Base-by-base conservation (phyloP, 1,140 invertebrate genomes). In the Chironomus tepperi region DNA sequence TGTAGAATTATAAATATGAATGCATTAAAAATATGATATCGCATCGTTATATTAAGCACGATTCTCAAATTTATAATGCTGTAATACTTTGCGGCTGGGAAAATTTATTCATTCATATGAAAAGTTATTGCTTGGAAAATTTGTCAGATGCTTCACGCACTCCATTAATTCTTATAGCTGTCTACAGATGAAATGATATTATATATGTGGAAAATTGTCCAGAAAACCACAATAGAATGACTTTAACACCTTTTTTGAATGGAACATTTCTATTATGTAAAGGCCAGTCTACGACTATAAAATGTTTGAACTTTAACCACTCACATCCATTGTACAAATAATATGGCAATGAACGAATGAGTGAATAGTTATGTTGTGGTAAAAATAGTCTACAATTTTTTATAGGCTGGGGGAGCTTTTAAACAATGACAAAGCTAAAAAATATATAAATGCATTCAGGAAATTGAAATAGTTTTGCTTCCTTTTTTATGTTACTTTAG, bases 71-170 rank as follows among this genome's bases (percentile, higher is more conserved):
- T 57, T 57, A n/a, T 57, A 5, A n/a, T 10, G 47, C 47, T 57
- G 12, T 34, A 34, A 34, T 34, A n/a, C 47, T 57, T 57, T 57
- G 47, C n/a, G 47, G 47, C n/a, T 57, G n/a, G 47, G 12, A n/a
- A 57, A 34, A 34, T 34, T 57, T n/a, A 57, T n/a, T 57, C 47
- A 57, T 57, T 57, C 12, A 15, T 57, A 57, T 57, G 47, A 57
- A 57, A 57, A 15, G 24, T 57, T 57, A 57, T 57, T n/a, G n/a
- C 47, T n/a, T 57, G 47, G 47, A 57, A 57, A 57, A 57, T 57
- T 57, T 15, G 24, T 34, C 24, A 34, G 24, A 34, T 34, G 24
- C 12, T 12, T n/a, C 15, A 57, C 12, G 8, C 12, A 57, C 8
- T 57, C n/a, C 47, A 12, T 57, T 47, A 47, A 47, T 9, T 47